These are phyloP conservation scores for Melinaea marsaeus DNA, from an alignment of 2,888 invertebrate species.

Conservation along the genomic window DNA sequence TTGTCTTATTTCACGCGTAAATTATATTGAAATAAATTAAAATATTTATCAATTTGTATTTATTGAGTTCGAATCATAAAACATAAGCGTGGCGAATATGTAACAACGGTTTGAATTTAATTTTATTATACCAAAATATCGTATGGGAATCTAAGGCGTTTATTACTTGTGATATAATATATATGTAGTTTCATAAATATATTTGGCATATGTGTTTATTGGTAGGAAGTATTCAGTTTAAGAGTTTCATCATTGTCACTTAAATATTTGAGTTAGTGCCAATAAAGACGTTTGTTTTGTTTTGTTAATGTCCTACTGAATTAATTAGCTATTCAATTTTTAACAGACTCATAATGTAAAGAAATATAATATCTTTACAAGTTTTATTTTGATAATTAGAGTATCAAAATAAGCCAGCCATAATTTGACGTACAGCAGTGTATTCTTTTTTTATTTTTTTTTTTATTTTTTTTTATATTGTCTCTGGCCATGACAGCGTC, in stretches of 20 bases:
- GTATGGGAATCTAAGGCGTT: conserved; percentile 33
- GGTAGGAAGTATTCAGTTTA: neutral
- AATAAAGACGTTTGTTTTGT: conserved; percentile 30
- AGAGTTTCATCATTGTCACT: conserved; percentile 29
- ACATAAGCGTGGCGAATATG: conserved; percentile 29
- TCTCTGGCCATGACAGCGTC: too few species aligned
- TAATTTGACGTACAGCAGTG: too few species aligned
- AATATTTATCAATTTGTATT: neutral
- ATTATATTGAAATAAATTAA: neutral
- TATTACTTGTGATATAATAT: neutral
- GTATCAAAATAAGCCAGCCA: too few species aligned
- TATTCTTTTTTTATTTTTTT: too few species aligned
- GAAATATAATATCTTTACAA: too few species aligned
- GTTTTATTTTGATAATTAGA: too few species aligned
- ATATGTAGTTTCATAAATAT: too few species aligned
- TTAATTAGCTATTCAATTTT: conserved; percentile 17
- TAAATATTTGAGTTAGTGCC: conserved; percentile 47
- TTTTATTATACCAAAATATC: conserved; percentile 29
- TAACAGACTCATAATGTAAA: conserved; percentile 32
- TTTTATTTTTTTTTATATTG: too few species aligned
- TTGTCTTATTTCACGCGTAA: too few species aligned
- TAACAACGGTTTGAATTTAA: conserved; percentile 26
- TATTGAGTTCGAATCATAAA: conserved; percentile 23
- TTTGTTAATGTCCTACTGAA: neutral
- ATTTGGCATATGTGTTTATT: too few species aligned